Conservation (phyloP, 2,797 vertebrate species). For the Rhinophrynus dorsalis region DNA sequence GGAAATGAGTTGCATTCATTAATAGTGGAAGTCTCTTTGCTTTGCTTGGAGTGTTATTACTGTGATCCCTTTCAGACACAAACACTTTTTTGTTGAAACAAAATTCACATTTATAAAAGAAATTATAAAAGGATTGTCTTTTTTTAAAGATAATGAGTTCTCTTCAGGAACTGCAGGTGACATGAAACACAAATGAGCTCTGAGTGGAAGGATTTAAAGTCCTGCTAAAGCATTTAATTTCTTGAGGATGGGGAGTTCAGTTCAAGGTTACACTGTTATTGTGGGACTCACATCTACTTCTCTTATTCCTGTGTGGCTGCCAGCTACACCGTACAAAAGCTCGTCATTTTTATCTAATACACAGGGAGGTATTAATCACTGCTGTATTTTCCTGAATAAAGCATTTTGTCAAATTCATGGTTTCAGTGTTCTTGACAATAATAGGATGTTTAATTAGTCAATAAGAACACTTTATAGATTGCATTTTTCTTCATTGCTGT, state of each 20-base stretch:
- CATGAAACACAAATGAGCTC: conserved; percentile 77
- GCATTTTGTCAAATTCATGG: conserved; percentile 92
- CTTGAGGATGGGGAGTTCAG: conserved; percentile 81
- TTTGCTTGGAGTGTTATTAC: conserved; percentile 72
- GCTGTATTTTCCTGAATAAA: conserved; percentile 85
- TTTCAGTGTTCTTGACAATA: conserved; percentile 93
- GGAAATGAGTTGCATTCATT: conserved; percentile 63
- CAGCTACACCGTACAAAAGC: conserved; percentile 79
- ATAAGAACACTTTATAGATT: conserved; percentile 97
- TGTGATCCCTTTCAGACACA: conserved; percentile 72
- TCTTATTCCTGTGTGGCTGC: conserved; percentile 70
- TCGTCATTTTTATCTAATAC: conserved; percentile 80
- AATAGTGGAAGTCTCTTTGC: conserved; percentile 63
- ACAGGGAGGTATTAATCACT: conserved; percentile 86
- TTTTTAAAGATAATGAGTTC: conserved; percentile 82
- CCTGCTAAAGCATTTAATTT: conserved; percentile 81
- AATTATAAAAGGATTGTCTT: conserved; percentile 77
- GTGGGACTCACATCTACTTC: conserved; percentile 76
- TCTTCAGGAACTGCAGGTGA: conserved; percentile 80
- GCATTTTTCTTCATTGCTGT: conserved; percentile 88
- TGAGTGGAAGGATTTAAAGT: conserved; percentile 84
- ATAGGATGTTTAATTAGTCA: conserved; percentile 99
- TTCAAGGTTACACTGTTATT: conserved; percentile 86
- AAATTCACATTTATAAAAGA: conserved; percentile 78
- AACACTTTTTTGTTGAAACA: conserved; percentile 72